Evolutionary conservation across 2,797 vertebrate genomes (phyloP), one percentile per base, ranked within the genome.

Genomic region (Eulemur albifrons): DNA sequence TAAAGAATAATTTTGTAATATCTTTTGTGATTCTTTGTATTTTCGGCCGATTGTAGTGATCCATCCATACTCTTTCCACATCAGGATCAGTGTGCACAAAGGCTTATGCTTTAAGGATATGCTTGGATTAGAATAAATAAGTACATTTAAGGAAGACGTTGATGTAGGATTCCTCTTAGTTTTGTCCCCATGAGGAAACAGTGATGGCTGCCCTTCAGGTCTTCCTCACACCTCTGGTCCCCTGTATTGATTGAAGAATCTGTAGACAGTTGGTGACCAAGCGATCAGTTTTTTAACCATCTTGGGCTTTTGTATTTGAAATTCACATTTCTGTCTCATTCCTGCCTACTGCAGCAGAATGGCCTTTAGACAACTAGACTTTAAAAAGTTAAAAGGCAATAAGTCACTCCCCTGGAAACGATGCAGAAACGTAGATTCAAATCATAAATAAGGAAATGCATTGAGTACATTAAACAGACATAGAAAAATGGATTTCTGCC

Each of bases 401-500:
- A 94, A 96, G 76, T 5, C 10, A 72, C 4, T 95, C 18, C 14
- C 35, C 94, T 96, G 95, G 98, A 96, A 97, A 93, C 0, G 8
- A 79, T 25, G 17, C 0, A 0, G 86, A 93, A 45, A 93, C 2
- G 38, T 23, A 79, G 70, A 3, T 97, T 86, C 13, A 35, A 70
- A 45, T 67, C 12, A 73, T 81, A 90, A 98, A 97, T 82, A 79
- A 94, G 97, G 96, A 96, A 45, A 87, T 97, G 95, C 92, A 69
- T 80, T 48, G 57, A 96, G 97, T 96, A 94, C 25, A 59, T 63
- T 94, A 96, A 98, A 96, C 89, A 97, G 98, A 82, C 1, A 2
- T 54, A 97, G 96, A 95, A 97, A 97, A 98, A 98, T 95, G 97
- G 97, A 93, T 95, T 96, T 50, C 54, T 95, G 94, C 94, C 97